Evolutionary conservation across 2,888 invertebrate genomes (phyloP).

Genomic region (Malthinus seriepunctatus): DNA sequence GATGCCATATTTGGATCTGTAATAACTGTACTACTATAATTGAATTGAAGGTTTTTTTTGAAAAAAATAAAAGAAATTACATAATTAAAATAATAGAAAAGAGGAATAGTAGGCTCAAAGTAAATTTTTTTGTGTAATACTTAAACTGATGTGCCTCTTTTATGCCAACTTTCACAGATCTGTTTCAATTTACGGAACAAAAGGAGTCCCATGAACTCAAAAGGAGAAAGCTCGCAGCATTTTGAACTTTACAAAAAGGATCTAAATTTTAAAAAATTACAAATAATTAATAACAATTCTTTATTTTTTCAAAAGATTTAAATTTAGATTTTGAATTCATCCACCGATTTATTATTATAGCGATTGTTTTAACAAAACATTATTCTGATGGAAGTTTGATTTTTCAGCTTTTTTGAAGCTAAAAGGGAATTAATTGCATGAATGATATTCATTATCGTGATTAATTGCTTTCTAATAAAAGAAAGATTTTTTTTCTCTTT

Average conservation of each 20-base stretch:
- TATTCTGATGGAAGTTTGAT: not conserved
- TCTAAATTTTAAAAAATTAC: not conserved
- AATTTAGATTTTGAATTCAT: not conserved
- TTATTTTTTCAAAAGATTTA: too few species aligned
- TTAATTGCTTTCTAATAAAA: too few species aligned
- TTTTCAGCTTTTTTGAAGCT: not conserved
- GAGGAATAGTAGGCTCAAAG: not conserved
- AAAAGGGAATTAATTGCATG: too few species aligned
- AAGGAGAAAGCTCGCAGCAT: constrained; percentile 5
- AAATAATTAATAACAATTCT: not conserved
- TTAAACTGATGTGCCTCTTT: constrained; percentile 7
- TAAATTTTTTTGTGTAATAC: constrained; percentile 6
- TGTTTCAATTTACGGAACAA: constrained; percentile 1
- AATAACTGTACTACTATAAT: too few species aligned
- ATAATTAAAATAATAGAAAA: not conserved
- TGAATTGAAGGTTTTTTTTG: too few species aligned
- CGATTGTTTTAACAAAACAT: not conserved
- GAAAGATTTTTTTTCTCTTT: too few species aligned
- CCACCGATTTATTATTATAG: not conserved
- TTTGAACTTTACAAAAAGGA: not conserved
- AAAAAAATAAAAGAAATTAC: not conserved
- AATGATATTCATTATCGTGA: too few species aligned
- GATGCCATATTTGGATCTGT: too few species aligned
- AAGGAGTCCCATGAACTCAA: constrained; percentile 5
- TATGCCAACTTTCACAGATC: constrained; percentile 3